phyloP scores from a whole-genome alignment of 1,140 invertebrate species.

The Batillaria attramentaria region DNA sequence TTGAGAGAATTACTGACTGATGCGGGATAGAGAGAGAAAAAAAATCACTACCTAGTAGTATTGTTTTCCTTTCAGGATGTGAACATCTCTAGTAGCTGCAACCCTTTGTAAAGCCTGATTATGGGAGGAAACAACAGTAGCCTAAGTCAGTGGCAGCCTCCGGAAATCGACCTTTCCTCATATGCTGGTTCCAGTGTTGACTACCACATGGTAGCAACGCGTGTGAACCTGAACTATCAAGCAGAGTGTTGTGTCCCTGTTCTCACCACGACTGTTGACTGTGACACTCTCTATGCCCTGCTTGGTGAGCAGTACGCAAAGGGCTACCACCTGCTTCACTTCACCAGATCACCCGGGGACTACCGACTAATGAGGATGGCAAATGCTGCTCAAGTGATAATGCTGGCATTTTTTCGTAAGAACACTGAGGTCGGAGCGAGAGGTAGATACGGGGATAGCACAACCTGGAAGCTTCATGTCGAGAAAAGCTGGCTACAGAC shows the following conservation, averaged over 20 bases:
- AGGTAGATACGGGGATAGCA: neutral
- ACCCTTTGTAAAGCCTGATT: too few relatives aligned
- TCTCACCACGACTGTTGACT: neutral
- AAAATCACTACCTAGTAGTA: too few relatives aligned
- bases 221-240: neutral
- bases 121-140: too few relatives aligned
- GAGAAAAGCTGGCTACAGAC: conserved; percentile 16
- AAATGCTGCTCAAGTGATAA: neutral
- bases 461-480: neutral
- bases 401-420: neutral
- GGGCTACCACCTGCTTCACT: conserved; percentile 8
- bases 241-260: neutral
- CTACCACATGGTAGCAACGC: conserved; percentile 5
- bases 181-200: neutral
- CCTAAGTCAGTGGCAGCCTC: too few relatives aligned
- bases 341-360: neutral
- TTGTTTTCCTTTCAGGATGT: too few relatives aligned
- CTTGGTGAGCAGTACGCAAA: neutral
- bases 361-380: neutral
- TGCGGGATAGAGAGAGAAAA: too few relatives aligned
- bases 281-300: neutral
- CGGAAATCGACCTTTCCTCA: too few relatives aligned
- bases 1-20: too few relatives aligned
- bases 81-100: too few relatives aligned
- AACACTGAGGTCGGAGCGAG: neutral